Percentiles rank a stretch among this genome's conserved stretches.
Evolutionary conservation across 2,888 invertebrate genomes (phyloP).

Genomic region (Busseola fusca): DNA sequence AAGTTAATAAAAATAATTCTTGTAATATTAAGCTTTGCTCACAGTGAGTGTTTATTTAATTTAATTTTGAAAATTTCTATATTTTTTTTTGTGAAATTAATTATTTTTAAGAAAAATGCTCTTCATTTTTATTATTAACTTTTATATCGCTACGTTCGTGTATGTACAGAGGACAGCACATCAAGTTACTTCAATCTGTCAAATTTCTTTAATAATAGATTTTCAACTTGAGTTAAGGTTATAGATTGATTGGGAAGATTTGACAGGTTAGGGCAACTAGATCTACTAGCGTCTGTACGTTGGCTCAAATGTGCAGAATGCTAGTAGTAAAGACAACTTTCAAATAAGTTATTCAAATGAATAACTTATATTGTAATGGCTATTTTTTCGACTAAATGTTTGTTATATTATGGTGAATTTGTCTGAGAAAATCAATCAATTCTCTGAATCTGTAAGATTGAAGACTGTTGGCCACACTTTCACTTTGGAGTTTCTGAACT

Average conservation of each 20-base stretch:
- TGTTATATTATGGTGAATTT: slow-evolving; percentile 1
- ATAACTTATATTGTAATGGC: background rate
- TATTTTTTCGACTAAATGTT: background rate
- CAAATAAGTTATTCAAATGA: background rate
- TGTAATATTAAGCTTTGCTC: slow-evolving; percentile 51
- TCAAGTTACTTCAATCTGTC: too few relatives aligned
- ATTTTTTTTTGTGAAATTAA: slow-evolving; percentile 31
- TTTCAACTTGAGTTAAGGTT: too few relatives aligned
- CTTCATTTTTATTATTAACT: slow-evolving; percentile 17
- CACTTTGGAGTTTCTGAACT: background rate
- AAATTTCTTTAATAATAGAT: too few relatives aligned
- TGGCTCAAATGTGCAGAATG: background rate
- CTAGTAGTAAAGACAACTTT: background rate
- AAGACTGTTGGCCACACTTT: background rate
- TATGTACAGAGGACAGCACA: background rate
- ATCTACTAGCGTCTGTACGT: too few relatives aligned
- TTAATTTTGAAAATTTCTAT: slow-evolving; percentile 19
- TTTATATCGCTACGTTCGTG: slow-evolving; percentile 20
- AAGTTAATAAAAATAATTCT: slow-evolving; percentile 32
- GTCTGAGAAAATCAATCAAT: background rate
- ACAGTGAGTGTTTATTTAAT: slow-evolving; percentile 41
- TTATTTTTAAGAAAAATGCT: slow-evolving; percentile 20
- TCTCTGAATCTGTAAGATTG: background rate
- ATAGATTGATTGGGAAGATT: too few relatives aligned
- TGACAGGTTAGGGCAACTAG: too few relatives aligned